These are phyloP conservation scores for Gopherus evgoodei DNA, from an alignment of 2,113 vertebrate genomes.

Conservation along the genomic window DNA sequence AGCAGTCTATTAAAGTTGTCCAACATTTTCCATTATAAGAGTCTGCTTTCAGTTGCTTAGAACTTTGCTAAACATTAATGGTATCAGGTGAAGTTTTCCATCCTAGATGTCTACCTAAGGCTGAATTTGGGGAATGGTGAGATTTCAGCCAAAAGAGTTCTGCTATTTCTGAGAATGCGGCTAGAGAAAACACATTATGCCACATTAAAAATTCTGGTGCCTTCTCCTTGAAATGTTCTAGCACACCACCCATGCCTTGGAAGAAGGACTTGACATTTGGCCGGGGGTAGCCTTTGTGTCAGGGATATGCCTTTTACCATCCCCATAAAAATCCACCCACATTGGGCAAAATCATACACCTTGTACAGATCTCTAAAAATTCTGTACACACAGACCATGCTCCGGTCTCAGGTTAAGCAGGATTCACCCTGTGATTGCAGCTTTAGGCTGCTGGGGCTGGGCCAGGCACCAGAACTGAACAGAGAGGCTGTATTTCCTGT, in stretches of 20 bases:
- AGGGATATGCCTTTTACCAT: background rate
- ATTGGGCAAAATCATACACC: background rate
- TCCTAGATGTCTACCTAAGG: no score
- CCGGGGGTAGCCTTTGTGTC: background rate
- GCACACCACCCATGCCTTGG: background rate
- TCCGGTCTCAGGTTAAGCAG: background rate
- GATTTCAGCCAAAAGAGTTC: no score
- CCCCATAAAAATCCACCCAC: background rate
- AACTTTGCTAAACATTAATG: background rate
- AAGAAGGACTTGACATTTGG: background rate
- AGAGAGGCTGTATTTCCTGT: background rate
- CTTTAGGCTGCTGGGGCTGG: background rate
- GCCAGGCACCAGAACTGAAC: background rate
- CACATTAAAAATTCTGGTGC: no score
- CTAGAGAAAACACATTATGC: no score
- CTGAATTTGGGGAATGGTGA: background rate
- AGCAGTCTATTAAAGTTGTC: background rate
- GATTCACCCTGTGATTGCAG: background rate
- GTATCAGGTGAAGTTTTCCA: no score
- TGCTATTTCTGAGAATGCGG: no score
- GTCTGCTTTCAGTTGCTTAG: background rate
- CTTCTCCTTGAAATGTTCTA: background rate
- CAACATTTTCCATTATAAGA: background rate
- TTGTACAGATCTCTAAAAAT: background rate
- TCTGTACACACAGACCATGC: background rate